Conservation (phyloP, 2,888 invertebrate genomes). For the Antheraea assamensis region DNA sequence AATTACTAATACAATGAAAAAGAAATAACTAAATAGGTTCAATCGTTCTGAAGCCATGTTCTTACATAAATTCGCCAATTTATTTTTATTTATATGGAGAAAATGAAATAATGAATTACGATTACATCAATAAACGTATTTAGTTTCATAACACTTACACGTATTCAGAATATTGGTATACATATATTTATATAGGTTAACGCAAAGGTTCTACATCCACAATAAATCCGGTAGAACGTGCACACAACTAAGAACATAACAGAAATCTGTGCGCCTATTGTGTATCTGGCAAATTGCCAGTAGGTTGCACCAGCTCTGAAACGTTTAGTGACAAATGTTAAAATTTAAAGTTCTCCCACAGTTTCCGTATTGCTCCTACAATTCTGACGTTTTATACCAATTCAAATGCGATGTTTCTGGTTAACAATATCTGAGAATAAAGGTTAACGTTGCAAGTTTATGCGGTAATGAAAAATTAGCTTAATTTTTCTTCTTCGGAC, state of each 20-base stretch:
- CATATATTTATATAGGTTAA: not conserved
- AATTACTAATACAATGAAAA: no score
- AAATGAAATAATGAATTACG: no score
- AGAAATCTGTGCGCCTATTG: constrained; percentile 46
- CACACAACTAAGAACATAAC: constrained; percentile 35
- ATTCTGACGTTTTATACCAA: constrained; percentile 35
- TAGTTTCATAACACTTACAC: not conserved
- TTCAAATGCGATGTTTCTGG: constrained; percentile 30
- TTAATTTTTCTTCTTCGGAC: not conserved
- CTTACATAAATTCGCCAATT: no score
- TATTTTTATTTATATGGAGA: no score
- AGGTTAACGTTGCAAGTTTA: constrained; percentile 24
- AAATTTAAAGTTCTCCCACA: constrained; percentile 47
- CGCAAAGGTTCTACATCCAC: constrained; percentile 24
- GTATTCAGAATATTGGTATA: not conserved
- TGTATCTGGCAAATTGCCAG: constrained; percentile 55
- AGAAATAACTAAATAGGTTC: no score
- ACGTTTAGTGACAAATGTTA: constrained; percentile 55
- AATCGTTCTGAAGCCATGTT: no score
- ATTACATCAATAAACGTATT: no score
- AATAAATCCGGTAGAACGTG: constrained; percentile 34
- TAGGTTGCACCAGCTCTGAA: constrained; percentile 49
- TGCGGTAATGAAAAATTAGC: not conserved
- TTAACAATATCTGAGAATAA: constrained; percentile 19
- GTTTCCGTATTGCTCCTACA: constrained; percentile 30